These are phyloP conservation scores for Coregonus sp. DNA, from an alignment of 2,797 vertebrate species.

Conservation along the genomic window DNA sequence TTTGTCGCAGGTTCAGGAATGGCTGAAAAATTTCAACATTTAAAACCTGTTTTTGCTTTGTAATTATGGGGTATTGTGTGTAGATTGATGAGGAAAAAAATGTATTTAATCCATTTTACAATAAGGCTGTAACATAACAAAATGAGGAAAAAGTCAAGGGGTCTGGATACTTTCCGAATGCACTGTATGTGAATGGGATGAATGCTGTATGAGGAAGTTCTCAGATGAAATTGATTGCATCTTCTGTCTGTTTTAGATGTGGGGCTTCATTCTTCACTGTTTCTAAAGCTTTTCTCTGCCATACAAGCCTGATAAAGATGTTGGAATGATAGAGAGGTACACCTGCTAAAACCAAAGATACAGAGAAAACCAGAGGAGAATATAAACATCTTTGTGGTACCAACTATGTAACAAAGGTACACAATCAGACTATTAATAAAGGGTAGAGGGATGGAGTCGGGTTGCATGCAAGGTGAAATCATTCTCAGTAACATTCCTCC, in stretches of 20 bases:
- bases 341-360: not conserved
- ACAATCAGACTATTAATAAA: slow-evolving; percentile 22
- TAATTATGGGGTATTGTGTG: no score
- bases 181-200: not conserved
- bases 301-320: not conserved
- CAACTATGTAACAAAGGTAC: slow-evolving; percentile 42
- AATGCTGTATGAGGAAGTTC: not conserved
- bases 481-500: slow-evolving; percentile 56
- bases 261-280: not conserved
- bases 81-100: no score
- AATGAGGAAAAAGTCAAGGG: no score
- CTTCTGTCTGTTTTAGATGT: not conserved
- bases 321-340: not conserved
- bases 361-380: not conserved
- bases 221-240: not conserved
- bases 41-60: no score
- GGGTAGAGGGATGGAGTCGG: slow-evolving; percentile 24
- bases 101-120: no score
- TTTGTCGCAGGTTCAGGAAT: no score
- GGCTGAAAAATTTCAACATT: no score
- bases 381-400: slow-evolving; percentile 29
- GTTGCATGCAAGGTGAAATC: slow-evolving; percentile 73
- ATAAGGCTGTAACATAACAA: no score
- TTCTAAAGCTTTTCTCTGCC: not conserved
- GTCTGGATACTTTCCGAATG: no score